Evolutionary conservation across 2,113 vertebrate genomes (phyloP).

Genomic region (Phyllopteryx taeniolatus): DNA sequence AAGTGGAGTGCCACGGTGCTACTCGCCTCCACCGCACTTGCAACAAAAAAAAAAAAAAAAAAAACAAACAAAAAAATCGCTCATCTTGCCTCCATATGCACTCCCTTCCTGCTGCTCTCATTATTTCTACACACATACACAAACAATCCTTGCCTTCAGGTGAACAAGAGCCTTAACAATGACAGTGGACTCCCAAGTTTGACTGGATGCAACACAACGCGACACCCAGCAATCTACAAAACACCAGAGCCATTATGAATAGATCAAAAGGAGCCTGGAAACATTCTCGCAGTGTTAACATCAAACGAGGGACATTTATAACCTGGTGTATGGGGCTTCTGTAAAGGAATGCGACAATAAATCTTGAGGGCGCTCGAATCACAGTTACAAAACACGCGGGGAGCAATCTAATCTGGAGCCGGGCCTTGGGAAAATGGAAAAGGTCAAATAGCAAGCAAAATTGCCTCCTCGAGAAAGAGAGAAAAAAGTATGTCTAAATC

Average conservation of each 20-base stretch:
- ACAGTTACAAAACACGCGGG: slow-evolving; percentile 72
- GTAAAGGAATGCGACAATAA: slow-evolving; percentile 75
- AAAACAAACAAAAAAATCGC: slow-evolving; percentile 12
- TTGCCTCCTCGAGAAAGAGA: slow-evolving; percentile 69
- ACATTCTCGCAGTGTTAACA: slow-evolving; percentile 67
- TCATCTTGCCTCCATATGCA: slow-evolving; percentile 43
- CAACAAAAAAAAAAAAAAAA: slow-evolving; percentile 4
- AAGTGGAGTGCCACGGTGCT: slow-evolving; percentile 90
- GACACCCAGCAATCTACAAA: slow-evolving; percentile 60
- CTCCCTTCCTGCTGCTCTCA: slow-evolving; percentile 49
- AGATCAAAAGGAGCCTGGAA: slow-evolving; percentile 53
- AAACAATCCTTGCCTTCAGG: slow-evolving; percentile 22
- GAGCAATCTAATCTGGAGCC: slow-evolving; percentile 73
- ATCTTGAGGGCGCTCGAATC: slow-evolving; percentile 70
- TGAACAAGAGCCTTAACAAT: slow-evolving; percentile 43
- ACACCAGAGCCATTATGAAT: slow-evolving; percentile 58
- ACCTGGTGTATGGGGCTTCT: slow-evolving; percentile 57
- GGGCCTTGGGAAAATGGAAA: slow-evolving; percentile 78
- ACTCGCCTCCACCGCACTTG: slow-evolving; percentile 80
- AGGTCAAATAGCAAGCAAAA: slow-evolving; percentile 76
- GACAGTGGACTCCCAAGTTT: slow-evolving; percentile 34
- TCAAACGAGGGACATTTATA: slow-evolving; percentile 64
- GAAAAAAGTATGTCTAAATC: slow-evolving; percentile 74
- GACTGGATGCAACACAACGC: slow-evolving; percentile 35
- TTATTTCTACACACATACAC: slow-evolving; percentile 44